A percentile compares a stretch with the other conserved stretches of the same genome.
Conservation (phyloP, 2,888 invertebrate species). For the Ornithoptera alexandrae region DNA sequence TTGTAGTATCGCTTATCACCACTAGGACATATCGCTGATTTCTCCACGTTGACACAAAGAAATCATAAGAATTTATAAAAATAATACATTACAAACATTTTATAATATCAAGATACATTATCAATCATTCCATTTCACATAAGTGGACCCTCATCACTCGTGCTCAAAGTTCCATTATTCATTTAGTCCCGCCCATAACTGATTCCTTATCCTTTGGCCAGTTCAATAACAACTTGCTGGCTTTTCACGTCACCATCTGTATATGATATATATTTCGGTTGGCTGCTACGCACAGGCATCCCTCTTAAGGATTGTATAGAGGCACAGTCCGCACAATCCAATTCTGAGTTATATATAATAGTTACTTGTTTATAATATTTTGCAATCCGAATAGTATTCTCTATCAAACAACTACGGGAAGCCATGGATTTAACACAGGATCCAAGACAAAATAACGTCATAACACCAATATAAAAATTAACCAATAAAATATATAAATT, state of each 20-base stretch:
- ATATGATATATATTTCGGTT: neutral
- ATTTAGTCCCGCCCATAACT: constrained; percentile 69
- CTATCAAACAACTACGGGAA: no score
- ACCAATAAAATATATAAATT: no score
- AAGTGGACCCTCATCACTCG: constrained; percentile 77
- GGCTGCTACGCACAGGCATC: neutral
- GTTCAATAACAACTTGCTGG: constrained; percentile 50
- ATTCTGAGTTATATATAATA: neutral
- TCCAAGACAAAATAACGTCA: no score
- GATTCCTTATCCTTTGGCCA: constrained; percentile 60
- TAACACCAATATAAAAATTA: no score
- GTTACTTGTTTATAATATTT: no score
- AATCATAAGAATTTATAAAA: neutral
- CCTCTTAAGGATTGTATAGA: neutral
- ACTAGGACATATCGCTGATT: neutral
- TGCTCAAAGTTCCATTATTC: constrained; percentile 77
- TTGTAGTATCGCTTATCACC: neutral
- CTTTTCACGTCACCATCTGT: constrained; percentile 28
- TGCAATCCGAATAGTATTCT: no score
- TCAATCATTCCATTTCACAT: constrained; percentile 77
- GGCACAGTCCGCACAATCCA: neutral
- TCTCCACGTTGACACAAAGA: neutral
- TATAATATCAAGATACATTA: constrained; percentile 69
- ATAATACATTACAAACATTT: constrained; percentile 46
- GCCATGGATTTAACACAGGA: no score